Percentiles rank a stretch among this genome's conserved stretches.
phyloP scores from a whole-genome alignment of 2,888 invertebrate genomes.

The Cosmorhoe ocellata region DNA sequence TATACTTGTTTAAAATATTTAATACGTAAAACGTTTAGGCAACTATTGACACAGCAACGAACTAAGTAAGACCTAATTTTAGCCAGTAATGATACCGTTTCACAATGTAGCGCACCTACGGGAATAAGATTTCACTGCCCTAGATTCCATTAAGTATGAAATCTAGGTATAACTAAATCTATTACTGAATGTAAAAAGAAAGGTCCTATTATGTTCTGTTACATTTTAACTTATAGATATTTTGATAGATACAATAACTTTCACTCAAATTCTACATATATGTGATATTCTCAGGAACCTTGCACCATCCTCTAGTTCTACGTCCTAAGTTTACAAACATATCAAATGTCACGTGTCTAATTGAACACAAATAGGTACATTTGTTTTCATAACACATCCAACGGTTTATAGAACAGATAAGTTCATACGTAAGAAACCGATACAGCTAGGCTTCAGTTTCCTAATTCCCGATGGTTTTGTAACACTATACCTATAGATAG shows the following conservation, averaged over 20 bases:
- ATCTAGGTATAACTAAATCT: too few species aligned
- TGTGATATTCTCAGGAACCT: slow-evolving; percentile 1
- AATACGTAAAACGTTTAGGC: background rate
- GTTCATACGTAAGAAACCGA: slow-evolving; percentile 18
- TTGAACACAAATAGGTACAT: slow-evolving; percentile 1
- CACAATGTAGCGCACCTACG: background rate
- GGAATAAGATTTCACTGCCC: too few species aligned
- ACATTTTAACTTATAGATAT: background rate
- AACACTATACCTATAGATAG: slow-evolving; percentile 21
- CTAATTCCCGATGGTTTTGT: slow-evolving; percentile 18
- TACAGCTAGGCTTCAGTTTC: slow-evolving; percentile 19
- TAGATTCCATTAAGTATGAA: too few species aligned
- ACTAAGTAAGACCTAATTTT: background rate
- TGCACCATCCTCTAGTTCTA: background rate
- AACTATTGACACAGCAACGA: background rate
- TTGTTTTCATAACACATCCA: background rate
- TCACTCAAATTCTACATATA: too few species aligned
- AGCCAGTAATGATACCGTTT: background rate
- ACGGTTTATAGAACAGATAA: background rate
- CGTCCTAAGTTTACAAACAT: slow-evolving; percentile 15
- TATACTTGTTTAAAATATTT: too few species aligned
- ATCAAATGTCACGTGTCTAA: slow-evolving; percentile 9
- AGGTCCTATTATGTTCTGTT: background rate
- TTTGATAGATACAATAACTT: too few species aligned
- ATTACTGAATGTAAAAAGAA: too few species aligned